phyloP scores from a whole-genome alignment of 2,113 vertebrate species.

The Aspidoscelis tigris region DNA sequence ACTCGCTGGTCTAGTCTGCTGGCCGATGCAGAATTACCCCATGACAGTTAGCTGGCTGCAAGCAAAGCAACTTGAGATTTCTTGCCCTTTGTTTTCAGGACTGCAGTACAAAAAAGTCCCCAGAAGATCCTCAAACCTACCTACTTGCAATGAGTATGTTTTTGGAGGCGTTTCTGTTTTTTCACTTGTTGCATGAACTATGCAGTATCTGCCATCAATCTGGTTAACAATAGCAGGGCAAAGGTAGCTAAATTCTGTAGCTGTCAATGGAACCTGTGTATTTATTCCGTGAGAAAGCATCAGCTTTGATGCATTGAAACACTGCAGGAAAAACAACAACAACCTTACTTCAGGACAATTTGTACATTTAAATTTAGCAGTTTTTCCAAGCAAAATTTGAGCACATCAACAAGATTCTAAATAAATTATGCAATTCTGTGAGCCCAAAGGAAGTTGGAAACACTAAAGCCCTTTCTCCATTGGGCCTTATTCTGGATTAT shows the following conservation, averaged over 20 bases:
- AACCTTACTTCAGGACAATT: conserved; percentile 8
- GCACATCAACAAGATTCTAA: neutral
- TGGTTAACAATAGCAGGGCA: conserved; percentile 95
- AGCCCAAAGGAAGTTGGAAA: neutral
- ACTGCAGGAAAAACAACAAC: conserved; percentile 72
- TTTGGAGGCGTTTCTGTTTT: conserved; percentile 76
- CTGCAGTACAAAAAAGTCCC: neutral
- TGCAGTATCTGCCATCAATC: conserved; percentile 87
- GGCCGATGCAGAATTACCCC: neutral
- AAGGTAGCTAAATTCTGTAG: conserved; percentile 87
- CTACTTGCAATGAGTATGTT: conserved; percentile 79
- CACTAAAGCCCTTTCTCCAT: too few species aligned
- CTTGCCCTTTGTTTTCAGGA: neutral
- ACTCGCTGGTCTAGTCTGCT: too few species aligned
- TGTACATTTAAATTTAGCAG: rapidly evolving
- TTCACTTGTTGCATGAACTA: conserved; percentile 78
- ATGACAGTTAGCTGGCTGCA: neutral
- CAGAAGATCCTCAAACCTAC: conserved; percentile 66
- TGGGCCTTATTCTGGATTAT: too few species aligned
- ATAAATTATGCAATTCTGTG: neutral
- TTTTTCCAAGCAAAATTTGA: neutral
- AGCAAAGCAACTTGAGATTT: neutral
- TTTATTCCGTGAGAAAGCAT: conserved; percentile 89
- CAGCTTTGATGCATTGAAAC: conserved; percentile 87
- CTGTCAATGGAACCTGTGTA: conserved; percentile 75